These are phyloP conservation scores for Sandelia bainsii DNA, from an alignment of 2,797 vertebrate species.

Conservation along the genomic window DNA sequence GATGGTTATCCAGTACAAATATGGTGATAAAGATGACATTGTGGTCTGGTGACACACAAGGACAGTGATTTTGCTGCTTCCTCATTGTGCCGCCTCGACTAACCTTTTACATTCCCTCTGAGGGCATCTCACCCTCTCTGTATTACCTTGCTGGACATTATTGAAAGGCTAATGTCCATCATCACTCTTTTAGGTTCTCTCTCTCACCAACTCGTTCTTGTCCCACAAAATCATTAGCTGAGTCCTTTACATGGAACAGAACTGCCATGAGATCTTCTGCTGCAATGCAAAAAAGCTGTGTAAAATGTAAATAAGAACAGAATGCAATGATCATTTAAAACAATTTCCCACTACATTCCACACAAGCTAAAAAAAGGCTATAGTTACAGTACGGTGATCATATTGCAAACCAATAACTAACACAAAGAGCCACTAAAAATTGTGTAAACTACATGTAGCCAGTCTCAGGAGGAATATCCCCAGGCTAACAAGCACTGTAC, in stretches of 20 bases:
- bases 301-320: too few species aligned
- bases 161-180: conserved; percentile 64
- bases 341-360: too few species aligned
- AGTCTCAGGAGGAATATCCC: too few species aligned
- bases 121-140: conserved; percentile 24
- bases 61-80: background rate
- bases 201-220: conserved; percentile 29
- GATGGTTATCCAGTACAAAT: conserved; percentile 1
- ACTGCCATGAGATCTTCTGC: background rate
- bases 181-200: conserved; percentile 48
- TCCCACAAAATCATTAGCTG: conserved; percentile 30
- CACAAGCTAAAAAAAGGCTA: too few species aligned
- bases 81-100: background rate
- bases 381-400: too few species aligned
- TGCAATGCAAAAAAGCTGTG: too few species aligned
- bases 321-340: too few species aligned
- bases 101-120: conserved; percentile 48
- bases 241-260: conserved; percentile 5
- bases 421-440: too few species aligned
- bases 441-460: too few species aligned
- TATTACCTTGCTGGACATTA: conserved; percentile 58
- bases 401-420: too few species aligned
- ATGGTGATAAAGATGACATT: background rate
- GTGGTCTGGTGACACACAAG: background rate
- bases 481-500: too few species aligned